A percentile compares a stretch with the other conserved stretches of the same genome.
phyloP scores from a whole-genome alignment of 35 echinoderm and acorn worm species.

The Holothuria glaberrima region DNA sequence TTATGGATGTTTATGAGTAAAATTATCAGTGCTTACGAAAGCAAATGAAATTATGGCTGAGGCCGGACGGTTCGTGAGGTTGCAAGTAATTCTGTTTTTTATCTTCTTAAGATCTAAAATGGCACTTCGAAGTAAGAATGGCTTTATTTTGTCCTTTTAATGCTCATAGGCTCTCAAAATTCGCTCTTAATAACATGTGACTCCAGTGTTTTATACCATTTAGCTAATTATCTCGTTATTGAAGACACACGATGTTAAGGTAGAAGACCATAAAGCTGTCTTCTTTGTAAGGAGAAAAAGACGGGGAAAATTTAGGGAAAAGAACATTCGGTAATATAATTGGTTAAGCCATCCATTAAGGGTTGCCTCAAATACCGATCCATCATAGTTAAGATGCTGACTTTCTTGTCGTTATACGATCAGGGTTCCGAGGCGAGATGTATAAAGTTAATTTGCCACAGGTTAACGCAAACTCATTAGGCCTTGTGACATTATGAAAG shows the following conservation, averaged over 20 bases:
- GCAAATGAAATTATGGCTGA: slow-evolving; percentile 41
- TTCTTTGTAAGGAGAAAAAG: neutral
- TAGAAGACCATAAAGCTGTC: slow-evolving; percentile 38
- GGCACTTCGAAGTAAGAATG: neutral
- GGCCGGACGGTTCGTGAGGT: slow-evolving; percentile 31
- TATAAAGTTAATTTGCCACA: slow-evolving; percentile 14
- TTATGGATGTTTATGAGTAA: slow-evolving; percentile 47
- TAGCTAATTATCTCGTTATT: slow-evolving; percentile 55
- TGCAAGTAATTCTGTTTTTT: slow-evolving; percentile 22
- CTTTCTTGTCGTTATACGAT: slow-evolving; percentile 39
- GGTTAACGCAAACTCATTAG: slow-evolving; percentile 14
- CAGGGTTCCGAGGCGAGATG: slow-evolving; percentile 7
- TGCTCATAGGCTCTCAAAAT: slow-evolving; percentile 25
- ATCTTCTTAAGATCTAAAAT: slow-evolving; percentile 45
- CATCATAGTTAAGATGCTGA: slow-evolving; percentile 11
- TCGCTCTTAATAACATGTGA: slow-evolving; percentile 44
- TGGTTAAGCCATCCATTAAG: slow-evolving; percentile 47
- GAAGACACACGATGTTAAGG: slow-evolving; percentile 46
- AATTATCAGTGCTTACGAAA: slow-evolving; percentile 41
- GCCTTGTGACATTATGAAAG: no score
- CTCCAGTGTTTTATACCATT: slow-evolving; percentile 34
- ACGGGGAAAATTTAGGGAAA: slow-evolving; percentile 27
- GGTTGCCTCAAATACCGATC: slow-evolving; percentile 18
- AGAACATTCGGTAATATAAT: slow-evolving; percentile 32
- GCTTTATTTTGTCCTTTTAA: slow-evolving; percentile 13